These are phyloP conservation scores for Vandiemenella viatica DNA, from an alignment of 2,888 invertebrate genomes.

Conservation along the genomic window DNA sequence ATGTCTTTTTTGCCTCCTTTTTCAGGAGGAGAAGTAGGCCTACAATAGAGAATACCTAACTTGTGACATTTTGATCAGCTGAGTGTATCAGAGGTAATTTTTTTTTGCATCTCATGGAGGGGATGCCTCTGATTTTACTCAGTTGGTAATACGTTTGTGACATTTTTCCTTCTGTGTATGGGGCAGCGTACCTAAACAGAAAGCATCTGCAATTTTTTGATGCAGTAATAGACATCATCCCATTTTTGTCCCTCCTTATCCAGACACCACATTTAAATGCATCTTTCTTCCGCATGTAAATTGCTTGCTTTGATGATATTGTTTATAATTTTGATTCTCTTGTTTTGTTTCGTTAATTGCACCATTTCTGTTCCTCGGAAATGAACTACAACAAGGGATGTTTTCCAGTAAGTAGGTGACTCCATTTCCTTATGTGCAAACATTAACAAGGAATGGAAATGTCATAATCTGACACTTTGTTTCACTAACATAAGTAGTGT, in stretches of 20 bases:
- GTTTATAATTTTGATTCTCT: constrained; percentile 20
- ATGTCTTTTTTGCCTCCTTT: constrained; percentile 21
- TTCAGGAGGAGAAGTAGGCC: constrained; percentile 29
- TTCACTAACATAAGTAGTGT: constrained; percentile 15
- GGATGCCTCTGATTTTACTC: constrained; percentile 16
- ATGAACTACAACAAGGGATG: constrained; percentile 52
- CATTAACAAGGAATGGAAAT: constrained; percentile 12
- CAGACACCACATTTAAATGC: constrained; percentile 17
- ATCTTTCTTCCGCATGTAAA: constrained; percentile 18
- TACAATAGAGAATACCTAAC: constrained; percentile 17
- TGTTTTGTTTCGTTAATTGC: constrained; percentile 44
- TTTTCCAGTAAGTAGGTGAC: constrained; percentile 52
- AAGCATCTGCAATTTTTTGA: constrained; percentile 14
- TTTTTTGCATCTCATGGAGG: constrained; percentile 26
- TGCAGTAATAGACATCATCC: constrained; percentile 10
- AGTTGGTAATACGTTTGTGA: constrained; percentile 38
- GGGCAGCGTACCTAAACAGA: constrained; percentile 55
- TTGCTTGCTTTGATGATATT: constrained; percentile 18
- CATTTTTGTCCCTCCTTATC: constrained; percentile 15
- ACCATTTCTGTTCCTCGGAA: constrained; percentile 46
- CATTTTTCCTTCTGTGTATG: constrained; percentile 78
- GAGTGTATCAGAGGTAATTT: constrained; percentile 18
- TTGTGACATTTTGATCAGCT: constrained; percentile 29
- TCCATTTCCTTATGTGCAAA: constrained; percentile 15
- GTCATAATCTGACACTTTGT: constrained; percentile 10